Conservation (phyloP, 2,888 invertebrate species). For the Euproctis similis region DNA sequence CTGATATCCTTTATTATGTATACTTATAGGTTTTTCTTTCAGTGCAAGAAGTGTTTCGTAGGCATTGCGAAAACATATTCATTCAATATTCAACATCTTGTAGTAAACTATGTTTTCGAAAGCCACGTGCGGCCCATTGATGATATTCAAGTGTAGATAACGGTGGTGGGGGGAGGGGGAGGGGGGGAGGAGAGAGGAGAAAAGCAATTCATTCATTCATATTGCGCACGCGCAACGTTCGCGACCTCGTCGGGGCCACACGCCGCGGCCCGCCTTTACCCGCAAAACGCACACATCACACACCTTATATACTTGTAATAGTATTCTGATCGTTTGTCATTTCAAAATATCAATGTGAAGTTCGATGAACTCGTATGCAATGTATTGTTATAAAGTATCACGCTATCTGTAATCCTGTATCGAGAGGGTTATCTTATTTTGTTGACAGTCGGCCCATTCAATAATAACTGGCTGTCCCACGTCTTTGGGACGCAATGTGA, state of each 20-base stretch:
- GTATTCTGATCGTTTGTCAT: conserved; percentile 35
- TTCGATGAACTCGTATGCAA: conserved; percentile 40
- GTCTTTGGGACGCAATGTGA: conserved; percentile 38
- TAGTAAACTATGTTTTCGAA: conserved; percentile 35
- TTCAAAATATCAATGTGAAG: conserved; percentile 28
- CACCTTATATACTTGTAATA: conserved; percentile 43
- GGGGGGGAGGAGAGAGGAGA: too few species aligned
- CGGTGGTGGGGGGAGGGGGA: too few species aligned
- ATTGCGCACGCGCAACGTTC: conserved; percentile 50
- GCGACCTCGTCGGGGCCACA: conserved; percentile 37
- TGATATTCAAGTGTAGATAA: conserved; percentile 35
- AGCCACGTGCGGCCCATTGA: conserved; percentile 67
- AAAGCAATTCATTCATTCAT: conserved; percentile 63
- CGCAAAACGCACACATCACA: conserved; percentile 41
- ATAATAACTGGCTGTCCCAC: conserved; percentile 26
- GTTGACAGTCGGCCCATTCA: conserved; percentile 36
- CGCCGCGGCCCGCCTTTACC: conserved; percentile 25
- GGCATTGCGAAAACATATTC: too few species aligned
- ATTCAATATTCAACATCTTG: conserved; percentile 6
- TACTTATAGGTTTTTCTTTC: too few species aligned
- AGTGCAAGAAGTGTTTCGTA: too few species aligned
- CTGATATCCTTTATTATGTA: not conserved
- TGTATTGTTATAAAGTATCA: conserved; percentile 38
- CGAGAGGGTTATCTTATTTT: conserved; percentile 29
- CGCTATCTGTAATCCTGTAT: conserved; percentile 32